Conservation (phyloP, 2,888 invertebrate genomes). For the Prenolepis imparis region DNA sequence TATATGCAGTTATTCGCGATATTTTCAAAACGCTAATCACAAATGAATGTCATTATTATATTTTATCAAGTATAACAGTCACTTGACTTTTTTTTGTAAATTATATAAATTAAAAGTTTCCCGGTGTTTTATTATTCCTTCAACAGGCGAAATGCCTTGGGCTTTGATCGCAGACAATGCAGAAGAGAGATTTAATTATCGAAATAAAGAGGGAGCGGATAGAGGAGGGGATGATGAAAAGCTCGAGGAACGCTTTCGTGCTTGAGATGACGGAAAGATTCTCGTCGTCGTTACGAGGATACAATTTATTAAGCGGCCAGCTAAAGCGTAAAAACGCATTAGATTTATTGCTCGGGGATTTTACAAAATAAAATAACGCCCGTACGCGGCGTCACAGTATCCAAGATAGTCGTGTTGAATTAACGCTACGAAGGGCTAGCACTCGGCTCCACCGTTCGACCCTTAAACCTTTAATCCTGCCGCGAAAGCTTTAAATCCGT, state of each 20-base stretch:
- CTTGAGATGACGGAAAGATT: slow-evolving; percentile 40
- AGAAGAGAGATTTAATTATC: slow-evolving; percentile 54
- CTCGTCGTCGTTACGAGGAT: slow-evolving; percentile 36
- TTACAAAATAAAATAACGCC: slow-evolving; percentile 39
- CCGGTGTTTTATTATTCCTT: slow-evolving; percentile 38
- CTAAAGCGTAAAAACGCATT: slow-evolving; percentile 44
- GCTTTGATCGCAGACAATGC: slow-evolving; percentile 50
- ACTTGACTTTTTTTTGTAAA: slow-evolving; percentile 24
- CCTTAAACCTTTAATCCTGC: slow-evolving; percentile 51
- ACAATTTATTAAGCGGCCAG: slow-evolving; percentile 39
- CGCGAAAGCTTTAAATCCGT: slow-evolving; percentile 55
- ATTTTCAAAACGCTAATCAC: neutral
- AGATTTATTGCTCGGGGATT: slow-evolving; percentile 34
- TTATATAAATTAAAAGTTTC: slow-evolving; percentile 50
- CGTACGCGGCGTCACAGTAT: slow-evolving; percentile 1
- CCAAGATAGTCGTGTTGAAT: slow-evolving; percentile 48
- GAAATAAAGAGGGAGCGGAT: slow-evolving; percentile 41
- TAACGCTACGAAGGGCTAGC: slow-evolving; percentile 47
- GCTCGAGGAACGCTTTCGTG: slow-evolving; percentile 30
- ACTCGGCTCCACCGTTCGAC: slow-evolving; percentile 36
- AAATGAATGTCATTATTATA: neutral
- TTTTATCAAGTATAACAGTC: neutral
- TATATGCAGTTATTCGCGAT: neutral
- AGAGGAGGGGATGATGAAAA: neutral
- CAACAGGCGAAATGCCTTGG: neutral